phyloP scores from a whole-genome alignment of 2,113 vertebrate species.

The Danio rerio region DNA sequence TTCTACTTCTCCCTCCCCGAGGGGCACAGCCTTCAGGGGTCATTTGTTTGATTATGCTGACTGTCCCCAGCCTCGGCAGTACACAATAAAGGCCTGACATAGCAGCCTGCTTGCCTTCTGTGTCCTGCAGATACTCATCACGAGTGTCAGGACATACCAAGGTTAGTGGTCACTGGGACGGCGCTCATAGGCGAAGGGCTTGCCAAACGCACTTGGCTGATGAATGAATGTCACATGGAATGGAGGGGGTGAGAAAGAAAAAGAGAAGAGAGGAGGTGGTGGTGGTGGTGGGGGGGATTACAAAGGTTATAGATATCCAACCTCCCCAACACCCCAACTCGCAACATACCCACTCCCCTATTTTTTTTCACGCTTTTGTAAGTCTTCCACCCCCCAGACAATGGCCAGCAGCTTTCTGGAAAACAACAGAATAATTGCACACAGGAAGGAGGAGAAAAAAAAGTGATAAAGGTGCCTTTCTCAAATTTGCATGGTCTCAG shows the following conservation, averaged over 20 bases:
- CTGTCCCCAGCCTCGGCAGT: constrained; percentile 93
- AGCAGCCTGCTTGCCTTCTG: constrained; percentile 93
- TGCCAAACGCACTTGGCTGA: constrained; percentile 91
- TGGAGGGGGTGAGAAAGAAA: constrained; percentile 75
- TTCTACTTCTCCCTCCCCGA: constrained; percentile 86
- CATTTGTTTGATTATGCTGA: constrained; percentile 99
- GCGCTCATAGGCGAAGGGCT: constrained; percentile 83
- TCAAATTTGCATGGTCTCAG: constrained; percentile 22
- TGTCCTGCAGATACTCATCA: constrained; percentile 95
- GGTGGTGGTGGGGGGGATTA: constrained; percentile 67
- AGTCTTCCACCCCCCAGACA: constrained; percentile 34
- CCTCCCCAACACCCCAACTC: constrained; percentile 63
- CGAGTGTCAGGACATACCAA: constrained; percentile 95
- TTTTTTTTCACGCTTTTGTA: constrained; percentile 30
- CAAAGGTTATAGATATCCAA: constrained; percentile 88
- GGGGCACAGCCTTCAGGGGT: constrained; percentile 98
- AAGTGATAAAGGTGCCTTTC: constrained; percentile 31
- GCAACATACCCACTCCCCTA: constrained; percentile 9
- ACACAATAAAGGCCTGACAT: constrained; percentile 95
- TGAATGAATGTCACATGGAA: constrained; percentile 91
- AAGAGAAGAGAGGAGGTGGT: constrained; percentile 14
- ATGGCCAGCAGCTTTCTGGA: constrained; percentile 31
- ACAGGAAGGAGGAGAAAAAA: constrained; percentile 6
- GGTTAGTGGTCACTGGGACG: constrained; percentile 94
- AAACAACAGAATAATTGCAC: constrained; percentile 20